Percentiles rank a stretch among this genome's conserved stretches.
Evolutionary conservation across 2,888 invertebrate species (phyloP).

Genomic region (Drosophila suboccidentalis): DNA sequence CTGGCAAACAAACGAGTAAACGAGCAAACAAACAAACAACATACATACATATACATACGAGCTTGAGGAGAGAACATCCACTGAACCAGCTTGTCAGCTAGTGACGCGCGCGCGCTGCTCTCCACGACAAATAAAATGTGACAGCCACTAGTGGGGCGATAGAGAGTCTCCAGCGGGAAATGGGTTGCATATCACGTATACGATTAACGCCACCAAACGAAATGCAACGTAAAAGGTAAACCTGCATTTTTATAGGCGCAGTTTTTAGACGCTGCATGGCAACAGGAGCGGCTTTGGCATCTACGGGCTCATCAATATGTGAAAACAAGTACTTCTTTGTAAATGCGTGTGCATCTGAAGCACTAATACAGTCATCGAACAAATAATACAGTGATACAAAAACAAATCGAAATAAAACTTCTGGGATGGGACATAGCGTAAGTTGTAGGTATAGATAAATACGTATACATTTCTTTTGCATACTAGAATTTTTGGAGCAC

Average conservation of each 20-base stretch:
- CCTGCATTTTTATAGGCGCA: slow-evolving; percentile 72
- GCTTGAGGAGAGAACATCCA: slow-evolving; percentile 35
- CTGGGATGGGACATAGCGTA: too few relatives aligned
- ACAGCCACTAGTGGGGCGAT: slow-evolving; percentile 1
- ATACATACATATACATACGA: slow-evolving; percentile 23
- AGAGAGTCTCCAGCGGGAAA: slow-evolving; percentile 13
- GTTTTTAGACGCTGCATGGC: slow-evolving; percentile 49
- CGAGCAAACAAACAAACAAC: slow-evolving; percentile 54
- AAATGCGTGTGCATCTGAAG: too few relatives aligned
- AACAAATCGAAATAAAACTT: too few relatives aligned
- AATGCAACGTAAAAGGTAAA: slow-evolving; percentile 63
- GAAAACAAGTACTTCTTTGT: too few relatives aligned
- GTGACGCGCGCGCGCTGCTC: slow-evolving; percentile 72
- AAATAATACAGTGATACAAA: too few relatives aligned
- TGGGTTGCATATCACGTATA: slow-evolving; percentile 65
- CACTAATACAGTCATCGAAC: too few relatives aligned
- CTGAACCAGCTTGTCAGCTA: slow-evolving; percentile 55
- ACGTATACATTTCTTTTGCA: too few relatives aligned
- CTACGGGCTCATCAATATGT: background rate
- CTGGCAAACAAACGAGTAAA: slow-evolving; percentile 54
- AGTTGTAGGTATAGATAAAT: too few relatives aligned
- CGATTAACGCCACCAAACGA: slow-evolving; percentile 59
- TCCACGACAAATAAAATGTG: slow-evolving; percentile 58
- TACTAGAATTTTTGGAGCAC: too few relatives aligned
- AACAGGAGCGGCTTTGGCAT: slow-evolving; percentile 23